Evolutionary conservation across 2,888 invertebrate species (phyloP).

Genomic region (Galeruca laticollis): DNA sequence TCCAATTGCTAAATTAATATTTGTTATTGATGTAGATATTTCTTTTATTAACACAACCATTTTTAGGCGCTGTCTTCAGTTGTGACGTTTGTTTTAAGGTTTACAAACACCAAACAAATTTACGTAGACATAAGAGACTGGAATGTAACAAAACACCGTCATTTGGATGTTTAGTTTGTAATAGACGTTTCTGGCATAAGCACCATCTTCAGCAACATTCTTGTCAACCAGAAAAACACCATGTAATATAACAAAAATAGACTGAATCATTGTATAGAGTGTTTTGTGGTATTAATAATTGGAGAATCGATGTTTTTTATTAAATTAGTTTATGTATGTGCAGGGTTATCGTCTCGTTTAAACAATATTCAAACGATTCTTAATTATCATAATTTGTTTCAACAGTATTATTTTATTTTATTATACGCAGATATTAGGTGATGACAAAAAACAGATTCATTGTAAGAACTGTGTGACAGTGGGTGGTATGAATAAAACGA

Average conservation of each 20-base stretch:
- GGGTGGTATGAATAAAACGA: too few relatives aligned
- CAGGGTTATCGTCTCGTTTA: too few relatives aligned
- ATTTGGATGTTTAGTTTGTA: conserved; percentile 47
- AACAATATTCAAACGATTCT: too few relatives aligned
- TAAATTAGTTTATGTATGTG: too few relatives aligned
- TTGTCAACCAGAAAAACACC: background rate
- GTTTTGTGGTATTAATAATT: background rate
- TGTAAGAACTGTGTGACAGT: too few relatives aligned
- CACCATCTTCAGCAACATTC: conserved; percentile 41
- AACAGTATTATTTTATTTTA: too few relatives aligned
- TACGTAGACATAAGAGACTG: conserved; percentile 52
- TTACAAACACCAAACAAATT: conserved; percentile 54
- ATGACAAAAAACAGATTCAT: too few relatives aligned
- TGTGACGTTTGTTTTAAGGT: conserved; percentile 52
- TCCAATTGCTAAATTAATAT: too few relatives aligned
- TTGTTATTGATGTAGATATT: too few relatives aligned
- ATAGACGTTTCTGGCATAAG: conserved; percentile 44
- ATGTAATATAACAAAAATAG: background rate
- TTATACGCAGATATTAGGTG: too few relatives aligned
- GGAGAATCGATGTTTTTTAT: too few relatives aligned
- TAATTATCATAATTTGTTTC: too few relatives aligned
- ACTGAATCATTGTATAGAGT: background rate
- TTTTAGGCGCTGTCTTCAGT: conserved; percentile 39
- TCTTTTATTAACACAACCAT: background rate
- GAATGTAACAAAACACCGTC: conserved; percentile 48